These are phyloP conservation scores for Chascanopsetta lugubris DNA, from an alignment of 2,113 vertebrate species.

Conservation along the genomic window DNA sequence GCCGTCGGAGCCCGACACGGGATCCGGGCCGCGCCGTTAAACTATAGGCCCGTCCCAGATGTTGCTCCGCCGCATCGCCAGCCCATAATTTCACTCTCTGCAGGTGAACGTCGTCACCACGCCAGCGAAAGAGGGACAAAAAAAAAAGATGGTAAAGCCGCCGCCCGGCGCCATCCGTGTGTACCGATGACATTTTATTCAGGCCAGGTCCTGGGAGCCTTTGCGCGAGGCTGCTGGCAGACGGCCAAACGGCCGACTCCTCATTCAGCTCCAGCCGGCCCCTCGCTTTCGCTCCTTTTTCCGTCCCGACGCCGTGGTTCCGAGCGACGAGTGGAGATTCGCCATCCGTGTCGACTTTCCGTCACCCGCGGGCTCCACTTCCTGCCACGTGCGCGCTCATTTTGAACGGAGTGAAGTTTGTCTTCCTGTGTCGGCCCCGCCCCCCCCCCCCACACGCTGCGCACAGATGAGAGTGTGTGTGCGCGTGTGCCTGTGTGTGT, in stretches of 20 bases:
- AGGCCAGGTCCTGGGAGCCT: slow-evolving; percentile 11
- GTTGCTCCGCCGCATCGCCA: slow-evolving; percentile 2
- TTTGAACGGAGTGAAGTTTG: neutral
- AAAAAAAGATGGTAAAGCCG: slow-evolving; percentile 8
- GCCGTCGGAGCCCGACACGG: slow-evolving; percentile 17
- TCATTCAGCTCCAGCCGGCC: neutral
- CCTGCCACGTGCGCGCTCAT: no score
- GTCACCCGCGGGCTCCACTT: neutral
- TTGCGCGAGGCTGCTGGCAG: slow-evolving; percentile 16
- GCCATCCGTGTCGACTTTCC: neutral
- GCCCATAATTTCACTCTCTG: neutral
- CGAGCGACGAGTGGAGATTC: neutral
- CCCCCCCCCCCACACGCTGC: no score
- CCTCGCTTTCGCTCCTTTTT: neutral
- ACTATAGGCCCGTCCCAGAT: slow-evolving; percentile 22
- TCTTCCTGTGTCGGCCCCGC: neutral
- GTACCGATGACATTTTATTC: neutral
- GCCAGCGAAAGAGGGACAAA: slow-evolving; percentile 1
- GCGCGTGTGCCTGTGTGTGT: neutral
- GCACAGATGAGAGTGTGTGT: no score
- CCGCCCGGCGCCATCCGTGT: neutral
- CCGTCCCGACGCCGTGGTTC: neutral
- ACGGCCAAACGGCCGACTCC: neutral
- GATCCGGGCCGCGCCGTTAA: slow-evolving; percentile 41
- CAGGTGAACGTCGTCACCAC: neutral